Evolutionary conservation across 2,113 vertebrate genomes (phyloP), one percentile per base, ranked within the genome.

Genomic region (Nycticorax nycticorax): DNA sequence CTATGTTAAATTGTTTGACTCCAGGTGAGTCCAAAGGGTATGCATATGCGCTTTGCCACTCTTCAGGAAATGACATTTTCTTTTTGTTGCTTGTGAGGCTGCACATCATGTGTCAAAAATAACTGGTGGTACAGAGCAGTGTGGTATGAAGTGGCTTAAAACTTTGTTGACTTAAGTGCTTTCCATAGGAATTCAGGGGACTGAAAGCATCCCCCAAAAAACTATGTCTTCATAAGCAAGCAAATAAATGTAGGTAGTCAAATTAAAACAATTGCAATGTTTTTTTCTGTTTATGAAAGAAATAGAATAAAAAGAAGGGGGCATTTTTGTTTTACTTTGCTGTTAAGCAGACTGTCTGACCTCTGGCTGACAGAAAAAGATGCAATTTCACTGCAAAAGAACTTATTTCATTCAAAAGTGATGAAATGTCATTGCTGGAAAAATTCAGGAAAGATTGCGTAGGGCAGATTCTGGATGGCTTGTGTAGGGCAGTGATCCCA

Each of bases 401-500:
- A 39, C 21, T 89, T 75, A 84, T 60, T 97, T 94, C n/a, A 80
- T 88, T 89, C 63, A 62, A 18, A 86, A 95, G 88, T 52, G 60
- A 87, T 96, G 92, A 96, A 94, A 97, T 97, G 85, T 92, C 96
- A 91, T 91, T 82, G 85, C 85, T 88, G 43, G 47, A 41, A 82
- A 95, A 69, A 87, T 53, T 81, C 83, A 88, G 79, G 77, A 69
- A 72, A 71, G 84, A 94, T 94, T 88, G 69, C 5, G 3, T 56
- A 81, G 84, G 91, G 89, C 93, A 95, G 90, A 48, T n/a, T 77
- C 28, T 77, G 77, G 55, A 77, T 77, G 62, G 47, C 26, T 82
- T 39, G 32, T 83, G 56, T 8, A 84, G 86, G 73, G 69, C 88
- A 88, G 67, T 30, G 91, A 57, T 96, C 94, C 85, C 94, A 92